Evolutionary conservation across 2,888 invertebrate species (phyloP).

Genomic region (Heliconius erato): DNA sequence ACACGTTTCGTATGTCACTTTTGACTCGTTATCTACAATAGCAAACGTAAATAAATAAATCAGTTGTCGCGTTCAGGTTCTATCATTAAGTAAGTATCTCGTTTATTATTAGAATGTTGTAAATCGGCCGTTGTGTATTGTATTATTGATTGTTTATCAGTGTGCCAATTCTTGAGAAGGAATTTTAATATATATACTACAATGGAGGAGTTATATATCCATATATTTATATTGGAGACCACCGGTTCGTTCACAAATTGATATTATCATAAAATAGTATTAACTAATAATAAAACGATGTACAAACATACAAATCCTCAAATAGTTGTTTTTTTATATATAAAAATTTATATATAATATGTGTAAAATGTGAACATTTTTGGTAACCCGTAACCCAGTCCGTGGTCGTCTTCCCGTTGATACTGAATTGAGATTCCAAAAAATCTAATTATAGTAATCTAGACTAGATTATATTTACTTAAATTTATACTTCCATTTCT

Average conservation of each 20-base stretch:
- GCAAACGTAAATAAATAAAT: constrained; percentile 28
- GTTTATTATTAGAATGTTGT: constrained; percentile 17
- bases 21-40: constrained; percentile 12
- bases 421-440: too few relatives aligned
- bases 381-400: too few relatives aligned
- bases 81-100: constrained; percentile 23
- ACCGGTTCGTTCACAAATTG: not conserved
- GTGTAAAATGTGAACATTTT: too few relatives aligned
- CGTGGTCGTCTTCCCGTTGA: too few relatives aligned
- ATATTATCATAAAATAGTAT: not conserved
- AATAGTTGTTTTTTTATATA: not conserved
- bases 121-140: constrained; percentile 10
- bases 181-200: not conserved
- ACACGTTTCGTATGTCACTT: constrained; percentile 19
- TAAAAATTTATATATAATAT: not conserved
- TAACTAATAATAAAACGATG: not conserved
- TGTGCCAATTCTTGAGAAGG: not conserved
- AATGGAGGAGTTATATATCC: not conserved
- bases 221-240: too few relatives aligned
- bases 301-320: not conserved
- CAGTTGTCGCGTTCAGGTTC: constrained; percentile 26
- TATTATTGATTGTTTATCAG: constrained; percentile 14
- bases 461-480: too few relatives aligned
- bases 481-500: too few relatives aligned
- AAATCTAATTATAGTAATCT: too few relatives aligned